phyloP scores from a whole-genome alignment of 2,888 invertebrate genomes.

The Acrocera orbiculus region DNA sequence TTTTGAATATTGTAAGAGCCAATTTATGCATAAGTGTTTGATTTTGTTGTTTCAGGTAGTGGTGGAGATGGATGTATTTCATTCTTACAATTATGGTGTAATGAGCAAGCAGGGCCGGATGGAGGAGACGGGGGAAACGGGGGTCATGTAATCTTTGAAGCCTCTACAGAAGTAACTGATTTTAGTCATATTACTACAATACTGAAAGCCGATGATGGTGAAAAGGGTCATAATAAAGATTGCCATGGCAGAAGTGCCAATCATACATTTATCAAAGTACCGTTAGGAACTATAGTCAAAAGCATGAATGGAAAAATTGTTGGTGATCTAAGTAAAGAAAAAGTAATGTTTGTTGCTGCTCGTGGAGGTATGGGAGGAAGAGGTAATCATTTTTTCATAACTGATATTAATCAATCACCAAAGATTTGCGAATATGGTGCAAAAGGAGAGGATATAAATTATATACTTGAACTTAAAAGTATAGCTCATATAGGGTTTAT shows the following conservation, averaged over 20 bases:
- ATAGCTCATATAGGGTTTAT: constrained; percentile 92
- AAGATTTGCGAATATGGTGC: constrained; percentile 71
- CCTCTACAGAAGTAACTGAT: constrained; percentile 47
- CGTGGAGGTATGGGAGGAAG: constrained; percentile 91
- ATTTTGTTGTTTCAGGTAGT: too few species aligned
- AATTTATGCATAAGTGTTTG: too few species aligned
- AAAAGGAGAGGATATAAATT: constrained; percentile 53
- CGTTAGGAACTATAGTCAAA: constrained; percentile 61
- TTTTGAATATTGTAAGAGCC: too few species aligned
- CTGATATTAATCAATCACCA: constrained; percentile 62
- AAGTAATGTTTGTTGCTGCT: constrained; percentile 77
- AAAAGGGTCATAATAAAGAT: constrained; percentile 52
- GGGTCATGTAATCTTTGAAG: constrained; percentile 78
- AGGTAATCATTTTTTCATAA: constrained; percentile 83
- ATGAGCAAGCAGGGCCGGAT: constrained; percentile 84
- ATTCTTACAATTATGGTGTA: constrained; percentile 62
- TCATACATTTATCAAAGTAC: constrained; percentile 56
- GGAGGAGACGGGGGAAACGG: constrained; percentile 96
- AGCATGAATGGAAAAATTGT: constrained; percentile 35
- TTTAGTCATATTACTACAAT: constrained; percentile 46
- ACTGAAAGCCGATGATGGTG: constrained; percentile 49
- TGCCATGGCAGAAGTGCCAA: constrained; percentile 68
- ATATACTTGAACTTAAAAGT: constrained; percentile 66
- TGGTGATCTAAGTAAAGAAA: constrained; percentile 46
- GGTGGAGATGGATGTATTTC: constrained; percentile 90